phyloP scores from a whole-genome alignment of 2,888 invertebrate species.

The Abrostola tripartita region DNA sequence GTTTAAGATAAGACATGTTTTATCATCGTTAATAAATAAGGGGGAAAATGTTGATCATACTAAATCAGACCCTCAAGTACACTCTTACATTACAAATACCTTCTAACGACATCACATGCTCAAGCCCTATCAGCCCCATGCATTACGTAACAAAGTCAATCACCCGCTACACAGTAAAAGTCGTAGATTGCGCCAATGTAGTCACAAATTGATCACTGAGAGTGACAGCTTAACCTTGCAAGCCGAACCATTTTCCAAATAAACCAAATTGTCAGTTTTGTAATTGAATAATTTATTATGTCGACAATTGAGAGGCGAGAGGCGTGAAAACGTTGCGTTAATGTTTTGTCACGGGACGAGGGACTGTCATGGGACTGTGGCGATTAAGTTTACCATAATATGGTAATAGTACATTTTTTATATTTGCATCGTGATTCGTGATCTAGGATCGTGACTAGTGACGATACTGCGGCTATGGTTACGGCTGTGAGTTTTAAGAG shows the following conservation, averaged over 20 bases:
- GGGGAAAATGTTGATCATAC: too few species aligned
- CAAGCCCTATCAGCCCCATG: too few species aligned
- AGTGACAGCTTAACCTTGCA: constrained; percentile 45
- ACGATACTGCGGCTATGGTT: not conserved
- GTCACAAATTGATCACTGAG: constrained; percentile 12
- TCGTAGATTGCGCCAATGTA: constrained; percentile 28
- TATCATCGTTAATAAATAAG: too few species aligned
- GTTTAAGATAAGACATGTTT: too few species aligned
- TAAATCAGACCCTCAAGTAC: too few species aligned
- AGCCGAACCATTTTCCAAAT: constrained; percentile 49
- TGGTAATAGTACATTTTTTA: not conserved
- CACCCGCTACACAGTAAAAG: constrained; percentile 46
- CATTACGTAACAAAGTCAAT: constrained; percentile 35
- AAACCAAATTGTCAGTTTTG: constrained; percentile 53
- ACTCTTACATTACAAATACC: too few species aligned
- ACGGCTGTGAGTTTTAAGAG: too few species aligned
- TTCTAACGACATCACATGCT: too few species aligned
- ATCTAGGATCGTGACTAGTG: not conserved
- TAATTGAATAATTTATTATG: constrained; percentile 54
- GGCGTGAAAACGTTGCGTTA: constrained; percentile 57
- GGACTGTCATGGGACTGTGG: constrained; percentile 34
- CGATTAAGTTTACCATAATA: not conserved
- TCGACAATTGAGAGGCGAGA: constrained; percentile 46
- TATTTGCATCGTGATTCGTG: not conserved
- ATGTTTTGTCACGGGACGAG: constrained; percentile 43